phyloP scores from a whole-genome alignment of 1,140 invertebrate genomes.

The Aphaenogaster rudis region DNA sequence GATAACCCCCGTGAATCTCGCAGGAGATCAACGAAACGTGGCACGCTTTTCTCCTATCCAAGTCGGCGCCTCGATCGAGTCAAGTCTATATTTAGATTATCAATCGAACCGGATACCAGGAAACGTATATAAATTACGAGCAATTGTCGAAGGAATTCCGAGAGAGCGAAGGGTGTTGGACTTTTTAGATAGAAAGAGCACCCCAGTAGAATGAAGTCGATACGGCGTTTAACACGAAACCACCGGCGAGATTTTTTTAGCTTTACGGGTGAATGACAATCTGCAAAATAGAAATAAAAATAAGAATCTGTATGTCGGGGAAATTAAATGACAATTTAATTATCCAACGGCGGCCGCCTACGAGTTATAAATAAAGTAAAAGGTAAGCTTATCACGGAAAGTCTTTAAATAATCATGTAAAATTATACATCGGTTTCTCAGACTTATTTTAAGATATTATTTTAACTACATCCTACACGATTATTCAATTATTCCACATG shows the following conservation, averaged over 20 bases:
- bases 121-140: conserved; percentile 49
- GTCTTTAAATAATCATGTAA: conserved; percentile 26
- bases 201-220: neutral
- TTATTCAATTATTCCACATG: neutral
- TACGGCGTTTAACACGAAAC: neutral
- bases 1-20: conserved; percentile 66
- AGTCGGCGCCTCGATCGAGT: neutral
- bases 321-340: conserved; percentile 24
- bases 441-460: neutral
- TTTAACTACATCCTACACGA: neutral
- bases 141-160: conserved; percentile 51
- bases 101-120: conserved; percentile 66
- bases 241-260: neutral
- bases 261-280: neutral
- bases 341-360: neutral
- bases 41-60: conserved; percentile 67
- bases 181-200: neutral
- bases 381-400: neutral
- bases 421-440: neutral
- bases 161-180: neutral
- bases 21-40: conserved; percentile 60
- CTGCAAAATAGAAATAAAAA: conserved; percentile 7
- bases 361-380: neutral
- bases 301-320: conserved; percentile 2
- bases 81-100: conserved; percentile 73